Percentiles rank a stretch among this genome's conserved stretches.
Evolutionary conservation across 1,140 invertebrate species (phyloP).

Genomic region (Heliconius congener): DNA sequence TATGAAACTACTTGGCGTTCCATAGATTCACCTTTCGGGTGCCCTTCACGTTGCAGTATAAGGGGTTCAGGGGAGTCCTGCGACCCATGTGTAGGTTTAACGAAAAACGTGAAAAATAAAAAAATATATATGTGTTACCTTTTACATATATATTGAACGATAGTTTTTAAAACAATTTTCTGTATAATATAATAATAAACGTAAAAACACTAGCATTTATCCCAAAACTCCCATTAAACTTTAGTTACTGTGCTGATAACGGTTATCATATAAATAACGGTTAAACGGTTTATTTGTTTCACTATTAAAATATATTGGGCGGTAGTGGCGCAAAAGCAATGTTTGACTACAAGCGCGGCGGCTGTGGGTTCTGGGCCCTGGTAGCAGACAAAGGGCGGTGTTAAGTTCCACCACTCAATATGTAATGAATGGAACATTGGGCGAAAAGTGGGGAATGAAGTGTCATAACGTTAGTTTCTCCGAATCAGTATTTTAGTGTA

Average conservation of each 20-base stretch:
- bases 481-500: no score
- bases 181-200: background rate
- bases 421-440: background rate
- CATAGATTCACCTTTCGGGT: no score
- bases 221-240: background rate
- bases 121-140: no score
- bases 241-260: constrained; percentile 2
- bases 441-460: no score
- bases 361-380: background rate
- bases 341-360: background rate
- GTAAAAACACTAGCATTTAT: background rate
- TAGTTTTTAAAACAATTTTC: background rate
- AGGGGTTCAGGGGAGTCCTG: no score
- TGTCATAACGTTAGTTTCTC: no score
- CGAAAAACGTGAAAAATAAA: no score
- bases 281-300: constrained; percentile 1
- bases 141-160: background rate
- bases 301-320: background rate
- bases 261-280: background rate
- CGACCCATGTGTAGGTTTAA: no score
- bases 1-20: no score
- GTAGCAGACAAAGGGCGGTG: background rate
- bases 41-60: no score
- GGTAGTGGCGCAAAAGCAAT: background rate
- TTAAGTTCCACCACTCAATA: background rate